Base-by-base conservation (phyloP, 2,797 vertebrate genomes). In the Adrianichthys oophorus region DNA sequence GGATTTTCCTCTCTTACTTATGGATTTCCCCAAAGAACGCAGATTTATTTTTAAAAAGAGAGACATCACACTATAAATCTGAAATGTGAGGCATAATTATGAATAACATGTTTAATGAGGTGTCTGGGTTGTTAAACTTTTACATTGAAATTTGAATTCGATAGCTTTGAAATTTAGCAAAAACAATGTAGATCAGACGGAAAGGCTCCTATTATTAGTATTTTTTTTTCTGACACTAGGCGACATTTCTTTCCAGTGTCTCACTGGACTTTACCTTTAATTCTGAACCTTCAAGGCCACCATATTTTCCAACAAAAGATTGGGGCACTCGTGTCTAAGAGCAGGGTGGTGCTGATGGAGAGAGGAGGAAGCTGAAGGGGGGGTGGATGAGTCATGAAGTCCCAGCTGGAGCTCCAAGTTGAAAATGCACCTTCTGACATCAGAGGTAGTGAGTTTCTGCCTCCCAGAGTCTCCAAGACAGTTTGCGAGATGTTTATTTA, bases 401-500 rank as follows among this genome's bases (percentile, higher is more conserved):
- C 71, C 68, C 67, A 79, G 72, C 40, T 76, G 59, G 51, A 80
- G 72, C 42, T 37, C 23, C 48, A 37, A 45, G 49, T 29, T 29
- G 3, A 74, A 78, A 75, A 79, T 12, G 15, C 51, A 56, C 61
- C 57, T 68, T 64, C 51, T 41, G 24, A 44, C 16, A 26, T 29
- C 48, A 56, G 45, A 16, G 24, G 10, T 19, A 1, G 19, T 4
- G 59, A 21, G 17, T 48, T 48, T 49, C 45, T 7, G 26, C 46
- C 47, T 40, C 44, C 48, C 43, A 19, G 42, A 65, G 60, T 60
- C 80, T 67, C 52, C 65, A 75, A 87, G 73, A 75, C 75, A 78
- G 82, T 86, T 89, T 80, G 24, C 8, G 41, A 76, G 66, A 80
- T 83, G 74, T 79, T 82, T 82, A 86, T 87, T 87, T 86, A 84